phyloP scores from a whole-genome alignment of 2,888 invertebrate genomes.

The Halocaridina rubra region DNA sequence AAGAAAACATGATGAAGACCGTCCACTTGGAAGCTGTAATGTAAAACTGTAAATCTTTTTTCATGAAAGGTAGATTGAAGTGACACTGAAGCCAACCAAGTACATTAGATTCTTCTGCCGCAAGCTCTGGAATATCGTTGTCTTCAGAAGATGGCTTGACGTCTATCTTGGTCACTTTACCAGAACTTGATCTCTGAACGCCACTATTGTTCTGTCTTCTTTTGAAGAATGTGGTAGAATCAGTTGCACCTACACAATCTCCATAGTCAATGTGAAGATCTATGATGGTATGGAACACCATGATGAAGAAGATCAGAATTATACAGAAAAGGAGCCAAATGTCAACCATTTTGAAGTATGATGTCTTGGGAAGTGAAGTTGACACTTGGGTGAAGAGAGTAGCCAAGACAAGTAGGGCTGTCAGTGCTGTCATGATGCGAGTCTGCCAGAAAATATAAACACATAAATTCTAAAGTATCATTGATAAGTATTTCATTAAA shows the following conservation, averaged over 20 bases:
- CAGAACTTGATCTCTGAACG: background rate
- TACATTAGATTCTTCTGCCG: too few relatives aligned
- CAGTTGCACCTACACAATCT: background rate
- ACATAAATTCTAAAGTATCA: too few relatives aligned
- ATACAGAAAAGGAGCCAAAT: slow-evolving; percentile 52
- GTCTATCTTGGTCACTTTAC: background rate
- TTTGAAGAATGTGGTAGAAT: background rate
- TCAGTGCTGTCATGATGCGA: slow-evolving; percentile 44
- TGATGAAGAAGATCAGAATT: slow-evolving; percentile 33
- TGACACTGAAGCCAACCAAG: background rate
- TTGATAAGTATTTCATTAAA: too few relatives aligned
- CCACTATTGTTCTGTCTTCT: background rate
- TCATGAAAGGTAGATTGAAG: background rate
- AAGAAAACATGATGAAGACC: slow-evolving; percentile 4
- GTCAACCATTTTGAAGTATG: slow-evolving; percentile 49
- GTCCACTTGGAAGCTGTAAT: slow-evolving; percentile 9
- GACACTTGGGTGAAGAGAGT: slow-evolving; percentile 49
- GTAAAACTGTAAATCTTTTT: background rate
- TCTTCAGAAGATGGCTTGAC: background rate
- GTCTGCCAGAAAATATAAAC: too few relatives aligned
- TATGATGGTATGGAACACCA: slow-evolving; percentile 37
- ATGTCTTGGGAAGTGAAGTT: slow-evolving; percentile 49
- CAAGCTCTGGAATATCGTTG: background rate
- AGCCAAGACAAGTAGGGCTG: slow-evolving; percentile 39
- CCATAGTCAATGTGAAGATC: slow-evolving; percentile 25